These are phyloP conservation scores for Hypomesus transpacificus DNA, from an alignment of 2,113 vertebrate genomes.

Conservation along the genomic window DNA sequence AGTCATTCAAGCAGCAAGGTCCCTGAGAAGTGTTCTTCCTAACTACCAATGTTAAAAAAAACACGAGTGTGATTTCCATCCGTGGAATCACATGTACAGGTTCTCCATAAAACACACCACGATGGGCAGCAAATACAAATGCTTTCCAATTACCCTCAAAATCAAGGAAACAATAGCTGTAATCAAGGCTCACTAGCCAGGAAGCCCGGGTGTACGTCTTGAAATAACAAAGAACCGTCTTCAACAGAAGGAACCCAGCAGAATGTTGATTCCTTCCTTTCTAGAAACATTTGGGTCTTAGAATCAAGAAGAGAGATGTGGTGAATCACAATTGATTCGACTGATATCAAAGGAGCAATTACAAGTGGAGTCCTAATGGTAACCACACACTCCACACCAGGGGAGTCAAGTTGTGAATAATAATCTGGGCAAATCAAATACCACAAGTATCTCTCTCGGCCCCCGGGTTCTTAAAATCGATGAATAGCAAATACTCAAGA, in stretches of 20 bases:
- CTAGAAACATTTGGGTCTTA: constrained; percentile 29
- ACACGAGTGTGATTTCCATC: too few species aligned
- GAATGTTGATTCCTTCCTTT: constrained; percentile 30
- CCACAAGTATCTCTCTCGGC: neutral
- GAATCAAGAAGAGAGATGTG: constrained; percentile 5
- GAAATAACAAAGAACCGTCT: constrained; percentile 21
- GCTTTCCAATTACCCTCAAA: constrained; percentile 13
- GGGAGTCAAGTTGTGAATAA: neutral
- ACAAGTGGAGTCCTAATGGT: neutral
- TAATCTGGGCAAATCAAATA: neutral
- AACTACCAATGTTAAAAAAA: too few species aligned
- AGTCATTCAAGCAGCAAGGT: too few species aligned
- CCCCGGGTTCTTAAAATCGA: neutral
- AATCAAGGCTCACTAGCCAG: neutral
- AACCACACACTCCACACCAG: constrained; percentile 1
- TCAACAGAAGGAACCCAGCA: constrained; percentile 20
- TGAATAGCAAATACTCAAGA: too few species aligned
- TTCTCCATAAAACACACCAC: neutral
- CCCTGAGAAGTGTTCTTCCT: too few species aligned
- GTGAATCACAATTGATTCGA: constrained; percentile 22
- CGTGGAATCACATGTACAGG: too few species aligned
- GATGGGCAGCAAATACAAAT: constrained; percentile 12
- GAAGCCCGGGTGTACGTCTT: constrained; percentile 6
- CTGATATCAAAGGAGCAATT: constrained; percentile 10
- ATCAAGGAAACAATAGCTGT: constrained; percentile 1